Evolutionary conservation across 2,113 vertebrate species (phyloP).

Genomic region (Panthera tigris): DNA sequence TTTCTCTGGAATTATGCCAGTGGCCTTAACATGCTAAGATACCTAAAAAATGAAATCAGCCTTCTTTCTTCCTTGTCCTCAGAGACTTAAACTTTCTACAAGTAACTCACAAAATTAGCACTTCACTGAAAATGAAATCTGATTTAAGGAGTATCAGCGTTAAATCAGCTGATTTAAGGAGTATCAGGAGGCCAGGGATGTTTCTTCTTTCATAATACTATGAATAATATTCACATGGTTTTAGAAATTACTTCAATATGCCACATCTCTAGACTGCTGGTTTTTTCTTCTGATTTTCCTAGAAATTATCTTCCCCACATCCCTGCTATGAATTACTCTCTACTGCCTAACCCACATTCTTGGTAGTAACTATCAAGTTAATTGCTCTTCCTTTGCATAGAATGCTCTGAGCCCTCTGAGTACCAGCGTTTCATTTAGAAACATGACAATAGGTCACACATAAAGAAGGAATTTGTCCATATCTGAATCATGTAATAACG

Average conservation of each 20-base stretch:
- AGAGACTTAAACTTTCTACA: constrained; percentile 35
- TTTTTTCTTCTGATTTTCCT: neutral
- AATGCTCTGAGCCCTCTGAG: neutral
- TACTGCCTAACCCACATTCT: neutral
- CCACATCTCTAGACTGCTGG: neutral
- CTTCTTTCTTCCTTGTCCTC: neutral
- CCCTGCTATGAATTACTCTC: neutral
- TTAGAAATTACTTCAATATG: neutral
- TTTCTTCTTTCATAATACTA: constrained; percentile 20
- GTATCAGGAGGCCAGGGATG: neutral
- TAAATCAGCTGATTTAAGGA: constrained; percentile 40
- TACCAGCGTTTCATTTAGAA: neutral
- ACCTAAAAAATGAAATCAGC: constrained; percentile 43
- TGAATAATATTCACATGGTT: neutral
- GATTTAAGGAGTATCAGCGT: constrained; percentile 7
- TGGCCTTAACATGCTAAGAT: constrained; percentile 8
- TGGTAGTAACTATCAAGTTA: neutral
- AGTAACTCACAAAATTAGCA: neutral
- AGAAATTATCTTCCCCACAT: neutral
- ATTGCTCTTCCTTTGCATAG: neutral
- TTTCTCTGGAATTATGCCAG: constrained; percentile 32
- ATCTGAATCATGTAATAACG: neutral
- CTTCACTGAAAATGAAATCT: neutral
- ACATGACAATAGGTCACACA: neutral
- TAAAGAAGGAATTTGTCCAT: neutral